Evolutionary conservation across 2,113 vertebrate genomes (phyloP).

Genomic region (Dasyornis broadbenti): DNA sequence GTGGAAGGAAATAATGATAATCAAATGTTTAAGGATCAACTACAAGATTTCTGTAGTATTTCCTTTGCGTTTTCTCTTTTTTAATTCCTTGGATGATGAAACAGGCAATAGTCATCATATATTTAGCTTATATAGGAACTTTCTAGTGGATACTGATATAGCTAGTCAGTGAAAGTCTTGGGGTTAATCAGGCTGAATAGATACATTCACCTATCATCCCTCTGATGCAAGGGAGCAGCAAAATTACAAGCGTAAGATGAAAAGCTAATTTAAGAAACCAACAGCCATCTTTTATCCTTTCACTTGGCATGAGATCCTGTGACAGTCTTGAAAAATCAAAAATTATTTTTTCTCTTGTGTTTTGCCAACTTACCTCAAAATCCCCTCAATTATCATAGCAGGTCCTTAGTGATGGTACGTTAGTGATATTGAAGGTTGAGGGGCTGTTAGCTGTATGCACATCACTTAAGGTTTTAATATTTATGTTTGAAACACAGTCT

Average conservation of each 20-base stretch:
- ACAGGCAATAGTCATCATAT: background rate
- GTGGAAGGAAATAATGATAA: background rate
- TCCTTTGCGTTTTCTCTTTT: background rate
- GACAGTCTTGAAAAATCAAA: background rate
- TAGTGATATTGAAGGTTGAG: background rate
- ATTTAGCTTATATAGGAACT: background rate
- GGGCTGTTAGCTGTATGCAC: background rate
- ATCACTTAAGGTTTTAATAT: background rate
- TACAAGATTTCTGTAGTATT: background rate
- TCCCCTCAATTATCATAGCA: background rate
- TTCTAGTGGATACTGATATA: background rate
- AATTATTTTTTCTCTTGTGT: background rate
- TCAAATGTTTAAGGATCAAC: background rate
- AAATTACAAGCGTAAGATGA: background rate
- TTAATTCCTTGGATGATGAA: background rate
- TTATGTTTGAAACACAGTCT: background rate
- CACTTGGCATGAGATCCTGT: background rate
- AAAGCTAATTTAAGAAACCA: background rate
- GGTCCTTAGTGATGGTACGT: background rate
- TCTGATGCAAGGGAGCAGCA: background rate
- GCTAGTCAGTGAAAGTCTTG: background rate
- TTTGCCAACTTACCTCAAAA: background rate
- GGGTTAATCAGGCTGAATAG: background rate
- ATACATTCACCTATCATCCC: background rate
- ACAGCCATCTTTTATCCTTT: background rate